Base-by-base conservation (phyloP, 2,888 invertebrate genomes). In the Nematopogon swammerdamellus region DNA sequence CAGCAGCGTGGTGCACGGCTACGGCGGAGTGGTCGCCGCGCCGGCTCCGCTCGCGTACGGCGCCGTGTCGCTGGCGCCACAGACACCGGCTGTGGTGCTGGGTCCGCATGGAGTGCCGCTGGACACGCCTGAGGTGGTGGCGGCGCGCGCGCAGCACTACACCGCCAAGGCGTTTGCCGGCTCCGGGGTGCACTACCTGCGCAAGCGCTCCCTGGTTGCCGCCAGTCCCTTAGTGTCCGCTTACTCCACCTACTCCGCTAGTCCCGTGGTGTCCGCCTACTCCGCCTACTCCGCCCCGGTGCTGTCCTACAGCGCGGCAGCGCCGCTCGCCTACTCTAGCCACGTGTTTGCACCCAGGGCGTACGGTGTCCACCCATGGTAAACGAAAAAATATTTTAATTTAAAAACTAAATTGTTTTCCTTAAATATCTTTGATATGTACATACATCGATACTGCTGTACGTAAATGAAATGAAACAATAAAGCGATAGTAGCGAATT, bases 121-220 rank as follows among this genome's bases (percentile, higher is more conserved):
- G 47, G 77, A 80, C 59, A 80, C 80, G 16, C 74, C 76, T 54
- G 79, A 75, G 53, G 79, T 80, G 10, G 76, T 80, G 48, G 75
- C 77, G 50, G 80, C 77, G 30, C 75, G 74, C 50, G 69, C 70
- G 47, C 71, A 68, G 8, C 79, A 76, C 65, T 75, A 61, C 68
- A 72, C 74, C 50, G 72, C 77, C 47, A 76, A 75, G 63, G 51
- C 52, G 44, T 43, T 55, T 36, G 75, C 74, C 47, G 60, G 74
- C 52, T 65, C 72, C 46, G 70, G 67, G 18, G 56, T 60, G 18
- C 79, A 80, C 58, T 71, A 73, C 50, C 64, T 80, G 48, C 62
- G 61, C 59, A 80, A 80, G 60, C 70, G 60, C 44, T 60, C 60
- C 18, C 20, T 53, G 43, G 43, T 19, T 45, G 45, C 46, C 11